Percentiles rank a stretch among this genome's conserved stretches.
Evolutionary conservation across 1,140 invertebrate genomes (phyloP).

Genomic region (Riptortus pedestris): DNA sequence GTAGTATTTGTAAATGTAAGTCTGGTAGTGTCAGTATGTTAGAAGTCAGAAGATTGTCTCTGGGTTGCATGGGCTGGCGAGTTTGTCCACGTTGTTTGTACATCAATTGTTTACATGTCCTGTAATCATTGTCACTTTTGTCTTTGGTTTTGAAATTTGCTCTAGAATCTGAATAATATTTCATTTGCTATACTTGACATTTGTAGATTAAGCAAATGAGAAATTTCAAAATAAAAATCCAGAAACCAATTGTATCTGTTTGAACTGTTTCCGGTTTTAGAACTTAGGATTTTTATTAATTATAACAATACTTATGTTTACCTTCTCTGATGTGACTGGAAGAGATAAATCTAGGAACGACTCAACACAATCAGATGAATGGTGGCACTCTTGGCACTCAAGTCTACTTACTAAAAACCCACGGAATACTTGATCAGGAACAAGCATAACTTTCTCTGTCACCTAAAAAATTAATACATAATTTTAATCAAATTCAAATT

Average conservation of each 20-base stretch:
- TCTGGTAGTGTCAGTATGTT: too few species aligned
- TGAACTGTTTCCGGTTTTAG: too few species aligned
- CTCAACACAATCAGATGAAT: slow-evolving; percentile 76
- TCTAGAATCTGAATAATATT: too few species aligned
- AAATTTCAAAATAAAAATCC: background rate
- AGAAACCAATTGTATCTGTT: background rate
- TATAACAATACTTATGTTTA: slow-evolving; percentile 24
- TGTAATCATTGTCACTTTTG: too few species aligned
- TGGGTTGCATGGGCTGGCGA: too few species aligned
- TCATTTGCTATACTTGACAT: background rate
- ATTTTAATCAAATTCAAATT: too few species aligned
- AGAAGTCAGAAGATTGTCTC: too few species aligned
- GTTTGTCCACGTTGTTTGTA: too few species aligned
- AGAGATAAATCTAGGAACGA: slow-evolving; percentile 90
- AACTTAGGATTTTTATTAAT: too few species aligned
- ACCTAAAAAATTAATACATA: slow-evolving; percentile 1
- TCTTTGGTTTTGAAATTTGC: too few species aligned
- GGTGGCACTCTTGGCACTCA: slow-evolving; percentile 76
- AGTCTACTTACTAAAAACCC: slow-evolving; percentile 81
- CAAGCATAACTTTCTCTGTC: slow-evolving; percentile 28
- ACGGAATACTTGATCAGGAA: slow-evolving; percentile 57
- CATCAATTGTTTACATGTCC: too few species aligned
- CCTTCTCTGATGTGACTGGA: slow-evolving; percentile 64
- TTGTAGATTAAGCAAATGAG: background rate
- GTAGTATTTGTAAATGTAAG: too few species aligned